phyloP scores from a whole-genome alignment of 2,888 invertebrate genomes.

The Melangyna quadrimaculata region DNA sequence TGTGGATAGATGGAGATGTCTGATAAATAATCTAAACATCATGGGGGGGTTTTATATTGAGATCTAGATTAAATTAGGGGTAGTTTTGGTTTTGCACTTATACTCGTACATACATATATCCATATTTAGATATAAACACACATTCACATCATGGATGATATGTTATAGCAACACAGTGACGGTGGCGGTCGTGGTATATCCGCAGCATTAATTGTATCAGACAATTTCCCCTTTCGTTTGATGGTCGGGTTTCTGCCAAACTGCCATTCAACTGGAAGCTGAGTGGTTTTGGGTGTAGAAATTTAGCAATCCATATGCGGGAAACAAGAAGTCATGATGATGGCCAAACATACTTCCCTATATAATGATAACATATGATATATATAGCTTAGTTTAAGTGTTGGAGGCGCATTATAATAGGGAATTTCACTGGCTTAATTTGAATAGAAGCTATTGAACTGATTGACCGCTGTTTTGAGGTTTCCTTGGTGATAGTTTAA shows the following conservation, averaged over 20 bases:
- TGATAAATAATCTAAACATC: constrained; percentile 53
- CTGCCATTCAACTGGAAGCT: constrained; percentile 55
- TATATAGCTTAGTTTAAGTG: neutral
- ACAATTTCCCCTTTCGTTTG: constrained; percentile 57
- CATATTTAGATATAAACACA: too few species aligned
- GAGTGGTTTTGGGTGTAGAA: constrained; percentile 58
- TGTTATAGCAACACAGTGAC: neutral
- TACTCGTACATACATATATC: too few species aligned
- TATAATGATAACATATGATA: neutral
- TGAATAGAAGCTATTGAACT: constrained; percentile 25
- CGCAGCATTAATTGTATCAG: constrained; percentile 63
- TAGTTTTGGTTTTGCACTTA: constrained; percentile 41
- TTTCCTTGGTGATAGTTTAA: constrained; percentile 9
- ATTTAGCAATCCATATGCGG: constrained; percentile 29
- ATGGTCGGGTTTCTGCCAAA: constrained; percentile 37
- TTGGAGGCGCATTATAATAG: neutral
- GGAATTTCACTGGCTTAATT: neutral
- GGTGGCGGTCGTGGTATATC: constrained; percentile 11
- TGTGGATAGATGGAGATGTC: constrained; percentile 36
- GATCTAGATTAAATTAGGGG: constrained; percentile 60
- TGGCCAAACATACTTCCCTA: neutral
- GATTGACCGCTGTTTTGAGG: constrained; percentile 48
- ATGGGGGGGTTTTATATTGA: neutral
- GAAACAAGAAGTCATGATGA: neutral
- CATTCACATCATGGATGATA: neutral